Base-by-base conservation (phyloP, 2,888 invertebrate genomes). In the Vanessa cardui region DNA sequence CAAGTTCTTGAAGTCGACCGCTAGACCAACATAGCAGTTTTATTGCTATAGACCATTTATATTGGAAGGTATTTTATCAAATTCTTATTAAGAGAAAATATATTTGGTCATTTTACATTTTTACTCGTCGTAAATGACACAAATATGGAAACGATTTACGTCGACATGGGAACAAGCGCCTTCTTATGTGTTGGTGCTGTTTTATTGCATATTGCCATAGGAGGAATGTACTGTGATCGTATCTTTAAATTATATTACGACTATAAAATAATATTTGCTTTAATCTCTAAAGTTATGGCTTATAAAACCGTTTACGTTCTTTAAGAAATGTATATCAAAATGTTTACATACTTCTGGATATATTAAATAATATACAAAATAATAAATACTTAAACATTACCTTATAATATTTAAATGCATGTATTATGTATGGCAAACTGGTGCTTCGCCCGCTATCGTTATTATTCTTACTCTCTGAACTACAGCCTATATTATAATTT, bases 121-220 rank as follows among this genome's bases (percentile, higher is more conserved):
- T 58, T 58, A 46, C 21, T 45, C 54, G 31, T 54, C 65, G 50
- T 65, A 65, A 65, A 60, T 12, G 46, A 60, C 46, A 33, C 54
- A n/a, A 50, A 65, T 54, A 65, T 65, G 65, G 60, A 16, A 26
- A 64, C 18, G 58, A 39, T 56, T 56, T 56, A 33, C 9, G 33
- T 33, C 33, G 60, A 8, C 33, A n/a, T 18, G 44, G 58, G 64
- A 64, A 58, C 64, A 68, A 60, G 56, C 59, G 31, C 39, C 45
- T 39, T 16, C 18, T 58, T 56, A 33, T 64, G 64, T 61, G 64
- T 56, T 64, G 56, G 59, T 47, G 54, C 64, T 56, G 47, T 69
- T 71, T 69, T 69, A 71, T 71, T 46, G 69, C 52, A 47, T 61
- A 52, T 63, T 49, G 63, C 66, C 66, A 64, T 69, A 66, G 6